Evolutionary conservation across 2,888 invertebrate genomes (phyloP).

Genomic region (Leucophora obtusa): DNA sequence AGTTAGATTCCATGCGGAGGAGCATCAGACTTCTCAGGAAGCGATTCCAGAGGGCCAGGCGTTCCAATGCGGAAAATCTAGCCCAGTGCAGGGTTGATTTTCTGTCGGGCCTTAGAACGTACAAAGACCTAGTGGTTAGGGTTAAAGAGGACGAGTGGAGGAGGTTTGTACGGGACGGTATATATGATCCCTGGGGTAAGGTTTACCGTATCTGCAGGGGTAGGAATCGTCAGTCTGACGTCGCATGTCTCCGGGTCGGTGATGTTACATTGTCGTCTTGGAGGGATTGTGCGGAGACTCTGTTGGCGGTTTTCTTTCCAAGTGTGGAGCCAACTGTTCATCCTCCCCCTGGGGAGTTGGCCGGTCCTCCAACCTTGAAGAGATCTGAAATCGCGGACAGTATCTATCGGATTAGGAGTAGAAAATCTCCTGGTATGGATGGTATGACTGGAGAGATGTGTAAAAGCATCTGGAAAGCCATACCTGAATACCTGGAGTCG

Average conservation of each 20-base stretch:
- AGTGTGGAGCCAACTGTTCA: no score
- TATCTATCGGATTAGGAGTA: no score
- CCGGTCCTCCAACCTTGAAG: neutral
- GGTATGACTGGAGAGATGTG: no score
- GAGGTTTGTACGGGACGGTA: neutral
- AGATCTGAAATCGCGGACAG: neutral
- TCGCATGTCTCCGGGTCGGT: neutral
- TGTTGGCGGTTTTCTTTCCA: no score
- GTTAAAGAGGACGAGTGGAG: neutral
- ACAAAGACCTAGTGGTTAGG: neutral
- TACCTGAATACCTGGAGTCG: no score
- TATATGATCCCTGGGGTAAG: neutral
- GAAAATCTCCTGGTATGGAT: no score
- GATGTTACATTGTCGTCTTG: neutral
- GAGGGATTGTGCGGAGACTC: no score
- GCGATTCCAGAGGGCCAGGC: constrained; percentile 5
- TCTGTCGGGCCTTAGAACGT: neutral
- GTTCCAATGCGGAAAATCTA: neutral
- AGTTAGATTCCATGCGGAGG: neutral
- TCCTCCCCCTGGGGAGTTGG: neutral
- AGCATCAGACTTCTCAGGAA: neutral
- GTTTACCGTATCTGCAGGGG: constrained; percentile 21
- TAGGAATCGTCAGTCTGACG: neutral
- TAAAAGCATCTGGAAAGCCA: no score
- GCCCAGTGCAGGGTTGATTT: neutral